Percentiles rank a stretch among this genome's conserved stretches.
Conservation (phyloP, 2,113 vertebrate genomes). For the Bagarius yarrelli region DNA sequence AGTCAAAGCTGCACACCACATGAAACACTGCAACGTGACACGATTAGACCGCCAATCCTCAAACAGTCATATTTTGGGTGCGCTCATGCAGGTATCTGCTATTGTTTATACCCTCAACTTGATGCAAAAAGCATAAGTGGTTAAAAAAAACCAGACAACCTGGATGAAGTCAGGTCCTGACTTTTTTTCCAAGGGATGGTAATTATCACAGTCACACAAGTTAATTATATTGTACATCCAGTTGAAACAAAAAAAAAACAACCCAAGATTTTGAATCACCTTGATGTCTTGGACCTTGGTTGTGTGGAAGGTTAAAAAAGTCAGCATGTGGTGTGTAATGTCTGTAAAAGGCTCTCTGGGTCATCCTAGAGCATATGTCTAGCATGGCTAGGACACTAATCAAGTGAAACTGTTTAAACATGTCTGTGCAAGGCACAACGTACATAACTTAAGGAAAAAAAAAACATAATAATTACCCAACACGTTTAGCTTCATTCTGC, state of each 20-base stretch:
- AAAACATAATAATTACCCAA: too few species aligned
- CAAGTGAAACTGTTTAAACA: not conserved
- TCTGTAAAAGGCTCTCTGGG: not conserved
- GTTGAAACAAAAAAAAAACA: too few species aligned
- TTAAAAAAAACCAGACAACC: not conserved
- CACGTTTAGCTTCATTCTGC: too few species aligned
- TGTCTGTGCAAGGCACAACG: not conserved
- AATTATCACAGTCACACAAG: not conserved
- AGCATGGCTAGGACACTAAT: not conserved
- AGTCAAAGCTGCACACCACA: slow-evolving; percentile 3
- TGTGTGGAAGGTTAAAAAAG: too few species aligned
- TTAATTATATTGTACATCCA: not conserved
- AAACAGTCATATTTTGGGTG: not conserved
- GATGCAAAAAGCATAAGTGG: not conserved
- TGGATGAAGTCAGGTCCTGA: not conserved
- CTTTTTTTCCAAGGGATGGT: not conserved
- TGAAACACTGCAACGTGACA: not conserved
- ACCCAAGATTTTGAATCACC: too few species aligned
- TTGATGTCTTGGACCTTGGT: too few species aligned
- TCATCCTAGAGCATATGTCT: not conserved
- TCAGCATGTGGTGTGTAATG: not conserved
- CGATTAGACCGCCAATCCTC: not conserved
- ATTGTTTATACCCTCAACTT: slow-evolving; percentile 18
- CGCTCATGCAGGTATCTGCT: not conserved
- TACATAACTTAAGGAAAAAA: too few species aligned